Base-by-base conservation (phyloP, 2,888 invertebrate genomes). In the Erebia ligea region DNA sequence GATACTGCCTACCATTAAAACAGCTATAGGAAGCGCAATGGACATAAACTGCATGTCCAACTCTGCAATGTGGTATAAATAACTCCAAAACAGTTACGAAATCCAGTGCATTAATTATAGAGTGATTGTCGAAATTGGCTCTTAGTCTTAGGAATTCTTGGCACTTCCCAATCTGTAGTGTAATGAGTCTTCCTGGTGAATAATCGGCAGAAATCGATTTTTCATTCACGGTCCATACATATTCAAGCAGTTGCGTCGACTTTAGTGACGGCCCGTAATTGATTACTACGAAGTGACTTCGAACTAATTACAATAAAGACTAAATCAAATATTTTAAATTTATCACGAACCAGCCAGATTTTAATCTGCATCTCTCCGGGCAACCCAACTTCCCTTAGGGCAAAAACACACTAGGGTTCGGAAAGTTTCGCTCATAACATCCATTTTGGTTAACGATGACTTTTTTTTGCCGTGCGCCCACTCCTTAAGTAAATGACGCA, bases 161-260 rank as follows among this genome's bases (percentile, higher is more conserved):
- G 65, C 45, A 66, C 56, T 66, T 45, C 45, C 57, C 58, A 67
- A 58, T 67, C 54, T 58, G 48, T 58, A 58, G 45, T 57, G 8
- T 67, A 67, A 67, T 67, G 45, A 75, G 73, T 66, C 62, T 73
- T 68, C 62, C 68, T 70, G 71, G 72, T 72, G 74, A 75, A 76
- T 76, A 75, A 73, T 70, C 69, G 67, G 71, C 70, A 70, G 73
- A 56, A 70, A 75, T 76, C 75, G 76, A 75, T 75, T 76, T 72
- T 73, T 76, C 72, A 75, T 73, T 71, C 73, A 68, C 66, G 25
- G 68, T 56, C 68, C 72, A 76, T 76, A 73, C 75, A 76, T 76
- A 76, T 76, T 76, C 76, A 76, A 69, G 67, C 68, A 65, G 65
- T 59, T 71, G 68, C 58, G 62, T 74, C 72, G 68, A 50, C 73